A percentile compares a stretch with the other conserved stretches of the same genome.
These are phyloP conservation scores for Corbicula japonica DNA, from an alignment of 2,888 invertebrate species.

Conservation along the genomic window DNA sequence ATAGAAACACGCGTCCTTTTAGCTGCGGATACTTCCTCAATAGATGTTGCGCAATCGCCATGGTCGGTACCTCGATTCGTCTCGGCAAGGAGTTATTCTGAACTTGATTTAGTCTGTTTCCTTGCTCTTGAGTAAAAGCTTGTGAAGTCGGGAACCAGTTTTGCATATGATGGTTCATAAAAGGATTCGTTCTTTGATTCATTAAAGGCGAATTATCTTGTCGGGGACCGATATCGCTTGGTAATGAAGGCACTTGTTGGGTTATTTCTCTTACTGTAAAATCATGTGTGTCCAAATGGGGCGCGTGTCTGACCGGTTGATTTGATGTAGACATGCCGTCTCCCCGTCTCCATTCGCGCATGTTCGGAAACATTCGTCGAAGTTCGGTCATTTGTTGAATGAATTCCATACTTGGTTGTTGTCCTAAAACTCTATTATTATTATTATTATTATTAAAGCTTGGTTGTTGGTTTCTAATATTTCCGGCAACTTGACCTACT, in stretches of 20 bases:
- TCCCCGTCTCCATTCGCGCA: conserved; percentile 4
- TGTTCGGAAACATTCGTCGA: background rate
- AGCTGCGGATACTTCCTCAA: conserved; percentile 49
- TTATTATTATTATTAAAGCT: background rate
- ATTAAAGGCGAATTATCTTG: conserved; percentile 10
- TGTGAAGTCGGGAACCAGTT: conserved; percentile 39
- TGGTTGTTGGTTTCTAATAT: background rate
- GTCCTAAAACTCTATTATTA: background rate
- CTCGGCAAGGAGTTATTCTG: conserved; percentile 32
- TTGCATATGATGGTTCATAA: background rate
- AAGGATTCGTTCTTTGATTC: background rate
- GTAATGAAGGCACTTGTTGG: conserved; percentile 1
- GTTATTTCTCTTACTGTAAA: background rate
- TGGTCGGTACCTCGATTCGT: conserved; percentile 51
- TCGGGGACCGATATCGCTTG: background rate
- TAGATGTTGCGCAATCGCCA: conserved; percentile 45
- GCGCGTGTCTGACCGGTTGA: conserved; percentile 3
- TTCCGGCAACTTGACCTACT: background rate
- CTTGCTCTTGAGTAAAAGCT: background rate
- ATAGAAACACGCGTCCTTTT: conserved; percentile 54
- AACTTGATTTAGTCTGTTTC: background rate
- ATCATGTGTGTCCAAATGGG: background rate
- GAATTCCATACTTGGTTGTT: background rate
- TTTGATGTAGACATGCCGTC: conserved; percentile 22
- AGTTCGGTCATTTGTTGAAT: conserved; percentile 6